These are phyloP conservation scores for Silurus meridionalis DNA, from an alignment of 2,113 vertebrate species.

Conservation along the genomic window DNA sequence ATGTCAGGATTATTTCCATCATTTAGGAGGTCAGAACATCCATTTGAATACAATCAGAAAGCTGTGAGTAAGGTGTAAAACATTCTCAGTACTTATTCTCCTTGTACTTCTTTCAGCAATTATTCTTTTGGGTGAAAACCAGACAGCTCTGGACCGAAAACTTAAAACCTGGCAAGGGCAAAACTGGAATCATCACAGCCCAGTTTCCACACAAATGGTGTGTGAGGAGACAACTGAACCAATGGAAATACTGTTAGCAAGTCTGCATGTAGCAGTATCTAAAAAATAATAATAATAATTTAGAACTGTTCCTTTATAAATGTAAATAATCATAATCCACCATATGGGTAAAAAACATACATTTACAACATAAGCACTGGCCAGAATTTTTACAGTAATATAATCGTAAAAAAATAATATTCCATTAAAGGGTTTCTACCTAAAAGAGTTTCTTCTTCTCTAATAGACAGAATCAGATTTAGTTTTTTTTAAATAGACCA, in stretches of 20 bases:
- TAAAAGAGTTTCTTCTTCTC: not conserved
- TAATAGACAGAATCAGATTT: not conserved
- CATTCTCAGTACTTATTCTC: slow-evolving; percentile 9
- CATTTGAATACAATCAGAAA: not conserved
- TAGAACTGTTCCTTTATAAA: not conserved
- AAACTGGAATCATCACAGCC: not conserved
- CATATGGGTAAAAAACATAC: not conserved
- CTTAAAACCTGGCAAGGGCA: slow-evolving; percentile 36
- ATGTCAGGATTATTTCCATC: not conserved
- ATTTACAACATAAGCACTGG: not conserved
- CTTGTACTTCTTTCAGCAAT: slow-evolving; percentile 6
- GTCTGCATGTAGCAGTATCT: not conserved
- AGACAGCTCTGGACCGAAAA: slow-evolving; percentile 22
- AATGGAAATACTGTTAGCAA: not conserved
- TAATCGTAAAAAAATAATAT: not conserved
- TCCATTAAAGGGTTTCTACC: not conserved
- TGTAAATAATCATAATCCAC: not conserved
- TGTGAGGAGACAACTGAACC: slow-evolving; percentile 44
- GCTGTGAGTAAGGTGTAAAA: slow-evolving; percentile 30
- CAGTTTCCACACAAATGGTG: slow-evolving; percentile 47
- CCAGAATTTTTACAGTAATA: not conserved
- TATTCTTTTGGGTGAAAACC: slow-evolving; percentile 47
- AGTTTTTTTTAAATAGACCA: not conserved
- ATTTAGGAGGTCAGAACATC: not conserved
- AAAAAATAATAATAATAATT: not conserved